Evolutionary conservation across 2,797 vertebrate genomes (phyloP).

Genomic region (Halcyon leucocephala): DNA sequence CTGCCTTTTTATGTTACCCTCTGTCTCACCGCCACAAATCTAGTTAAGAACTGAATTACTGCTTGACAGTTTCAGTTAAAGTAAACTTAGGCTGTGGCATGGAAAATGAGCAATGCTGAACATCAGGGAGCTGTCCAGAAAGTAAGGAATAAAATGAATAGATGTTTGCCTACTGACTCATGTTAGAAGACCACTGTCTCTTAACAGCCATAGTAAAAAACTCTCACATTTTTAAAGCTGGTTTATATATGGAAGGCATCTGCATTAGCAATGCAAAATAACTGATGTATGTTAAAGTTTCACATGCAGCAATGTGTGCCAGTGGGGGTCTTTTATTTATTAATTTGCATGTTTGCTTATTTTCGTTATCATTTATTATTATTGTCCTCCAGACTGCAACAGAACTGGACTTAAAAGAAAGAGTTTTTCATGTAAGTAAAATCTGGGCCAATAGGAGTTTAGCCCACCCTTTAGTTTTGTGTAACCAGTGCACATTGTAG

Average conservation of each 20-base stretch:
- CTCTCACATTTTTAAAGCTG: not conserved
- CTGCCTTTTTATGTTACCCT: conserved; percentile 32
- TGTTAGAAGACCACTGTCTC: not conserved
- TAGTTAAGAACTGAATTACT: conserved; percentile 48
- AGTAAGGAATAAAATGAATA: not conserved
- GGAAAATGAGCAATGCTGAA: conserved; percentile 6
- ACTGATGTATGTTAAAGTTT: not conserved
- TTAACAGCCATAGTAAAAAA: not conserved
- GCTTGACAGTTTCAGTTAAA: conserved; percentile 21
- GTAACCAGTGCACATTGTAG: not conserved
- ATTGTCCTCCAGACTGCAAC: not conserved
- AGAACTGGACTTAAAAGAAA: not conserved
- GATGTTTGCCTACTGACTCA: not conserved
- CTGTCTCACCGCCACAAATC: conserved; percentile 38
- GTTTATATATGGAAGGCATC: not conserved
- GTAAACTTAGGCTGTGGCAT: conserved; percentile 10
- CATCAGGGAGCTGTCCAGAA: not conserved
- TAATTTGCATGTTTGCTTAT: not conserved
- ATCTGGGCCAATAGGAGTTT: not conserved
- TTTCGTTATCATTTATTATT: not conserved
- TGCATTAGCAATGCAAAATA: not conserved
- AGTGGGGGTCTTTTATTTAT: not conserved
- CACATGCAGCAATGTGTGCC: not conserved
- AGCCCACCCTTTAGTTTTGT: not conserved
- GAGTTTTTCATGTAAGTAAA: not conserved